These are phyloP conservation scores for Stenolophus ochropezus DNA, from an alignment of 2,888 invertebrate genomes.

Conservation along the genomic window DNA sequence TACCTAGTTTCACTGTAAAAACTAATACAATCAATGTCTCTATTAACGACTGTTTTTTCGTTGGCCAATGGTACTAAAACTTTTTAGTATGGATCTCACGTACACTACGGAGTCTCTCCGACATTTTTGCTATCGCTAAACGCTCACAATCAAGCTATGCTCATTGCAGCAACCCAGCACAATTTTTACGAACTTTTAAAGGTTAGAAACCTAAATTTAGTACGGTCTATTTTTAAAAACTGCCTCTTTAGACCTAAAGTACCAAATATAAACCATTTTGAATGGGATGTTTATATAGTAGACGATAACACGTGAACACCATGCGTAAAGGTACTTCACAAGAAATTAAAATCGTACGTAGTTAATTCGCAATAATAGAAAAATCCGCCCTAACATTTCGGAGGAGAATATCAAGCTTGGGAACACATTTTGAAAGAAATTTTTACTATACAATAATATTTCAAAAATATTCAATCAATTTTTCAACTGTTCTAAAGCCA, in stretches of 20 bases:
- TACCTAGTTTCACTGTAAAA: slow-evolving; percentile 13
- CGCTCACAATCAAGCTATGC: slow-evolving; percentile 38
- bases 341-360: slow-evolving; percentile 28
- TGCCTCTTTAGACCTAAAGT: slow-evolving; percentile 45
- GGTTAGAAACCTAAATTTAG: not conserved
- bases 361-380: slow-evolving; percentile 46
- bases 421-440: slow-evolving; percentile 17
- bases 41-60: slow-evolving; percentile 11
- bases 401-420: slow-evolving; percentile 43
- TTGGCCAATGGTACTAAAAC: slow-evolving; percentile 43
- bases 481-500: not conserved
- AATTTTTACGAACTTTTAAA: slow-evolving; percentile 35
- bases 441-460: slow-evolving; percentile 35
- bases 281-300: slow-evolving; percentile 2
- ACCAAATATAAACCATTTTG: slow-evolving; percentile 21
- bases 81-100: slow-evolving; percentile 45
- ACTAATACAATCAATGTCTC: slow-evolving; percentile 34
- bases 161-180: slow-evolving; percentile 38
- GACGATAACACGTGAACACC: slow-evolving; percentile 31
- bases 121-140: slow-evolving; percentile 46
- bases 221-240: slow-evolving; percentile 50
- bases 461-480: slow-evolving; percentile 6
- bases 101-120: not conserved
- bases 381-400: slow-evolving; percentile 45
- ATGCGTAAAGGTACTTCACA: slow-evolving; percentile 3